These are phyloP conservation scores for Ormyrus pomaceus DNA, from an alignment of 2,888 invertebrate genomes.

Conservation along the genomic window DNA sequence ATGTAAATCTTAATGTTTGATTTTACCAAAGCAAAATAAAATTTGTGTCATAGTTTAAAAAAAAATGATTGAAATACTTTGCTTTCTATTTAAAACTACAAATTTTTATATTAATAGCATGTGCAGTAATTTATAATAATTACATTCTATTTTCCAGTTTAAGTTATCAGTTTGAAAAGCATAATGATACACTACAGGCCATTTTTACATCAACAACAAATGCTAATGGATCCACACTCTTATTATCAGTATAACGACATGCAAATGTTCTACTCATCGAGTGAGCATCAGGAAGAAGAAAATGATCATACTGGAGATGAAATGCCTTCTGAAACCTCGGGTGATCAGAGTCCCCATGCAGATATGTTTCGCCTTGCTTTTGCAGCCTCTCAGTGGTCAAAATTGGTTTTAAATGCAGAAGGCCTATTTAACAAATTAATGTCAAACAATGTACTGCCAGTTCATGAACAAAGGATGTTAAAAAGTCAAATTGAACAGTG, in stretches of 20 bases:
- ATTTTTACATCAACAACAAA: constrained; percentile 46
- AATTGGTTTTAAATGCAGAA: constrained; percentile 89
- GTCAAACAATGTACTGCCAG: constrained; percentile 82
- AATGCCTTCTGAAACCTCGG: constrained; percentile 70
- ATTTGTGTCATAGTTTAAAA: no score
- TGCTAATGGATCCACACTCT: constrained; percentile 49
- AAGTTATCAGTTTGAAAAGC: not conserved
- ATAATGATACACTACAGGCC: constrained; percentile 52
- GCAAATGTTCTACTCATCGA: constrained; percentile 48
- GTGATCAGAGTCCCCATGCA: constrained; percentile 69
- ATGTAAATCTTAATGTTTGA: not conserved
- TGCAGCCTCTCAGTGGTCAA: constrained; percentile 89
- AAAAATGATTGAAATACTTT: no score
- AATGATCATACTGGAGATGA: constrained; percentile 70
- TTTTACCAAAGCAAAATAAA: no score
- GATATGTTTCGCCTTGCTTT: constrained; percentile 86
- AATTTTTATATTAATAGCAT: no score
- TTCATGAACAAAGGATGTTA: constrained; percentile 78
- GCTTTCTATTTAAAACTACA: no score
- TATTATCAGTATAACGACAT: constrained; percentile 54
- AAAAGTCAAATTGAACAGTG: constrained; percentile 86
- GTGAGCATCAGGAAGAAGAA: constrained; percentile 66
- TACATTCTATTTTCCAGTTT: constrained; percentile 7
- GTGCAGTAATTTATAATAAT: not conserved
- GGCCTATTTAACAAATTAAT: constrained; percentile 87